phyloP scores from a whole-genome alignment of 2,888 invertebrate genomes.

The Diarsia dahlii region DNA sequence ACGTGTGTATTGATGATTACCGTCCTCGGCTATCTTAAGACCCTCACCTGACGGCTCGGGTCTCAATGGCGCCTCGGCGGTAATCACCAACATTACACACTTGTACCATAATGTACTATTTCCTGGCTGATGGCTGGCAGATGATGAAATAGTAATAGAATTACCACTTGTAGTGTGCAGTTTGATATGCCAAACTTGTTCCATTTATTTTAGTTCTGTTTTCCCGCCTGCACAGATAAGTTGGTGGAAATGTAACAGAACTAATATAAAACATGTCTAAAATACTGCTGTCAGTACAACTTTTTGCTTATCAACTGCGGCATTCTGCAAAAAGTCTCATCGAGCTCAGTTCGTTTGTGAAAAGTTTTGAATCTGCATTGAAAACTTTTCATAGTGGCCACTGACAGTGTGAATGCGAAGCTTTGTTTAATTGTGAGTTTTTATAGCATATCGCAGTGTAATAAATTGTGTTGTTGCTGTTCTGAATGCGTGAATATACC shows the following conservation, averaged over 20 bases:
- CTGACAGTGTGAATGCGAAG: not conserved
- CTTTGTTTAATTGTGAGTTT: not conserved
- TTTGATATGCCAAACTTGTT: not conserved
- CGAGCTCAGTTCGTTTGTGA: conserved; percentile 1
- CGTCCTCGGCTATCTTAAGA: too few relatives aligned
- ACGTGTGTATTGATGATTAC: too few relatives aligned
- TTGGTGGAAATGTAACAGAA: not conserved
- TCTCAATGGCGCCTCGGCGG: too few relatives aligned
- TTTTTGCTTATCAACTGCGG: conserved; percentile 17
- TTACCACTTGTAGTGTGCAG: too few relatives aligned
- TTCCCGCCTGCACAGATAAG: not conserved
- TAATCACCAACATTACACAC: too few relatives aligned
- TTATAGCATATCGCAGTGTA: not conserved
- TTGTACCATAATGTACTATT: too few relatives aligned
- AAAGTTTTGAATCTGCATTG: conserved; percentile 15
- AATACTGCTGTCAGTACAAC: conserved; percentile 10
- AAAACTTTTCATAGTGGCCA: not conserved
- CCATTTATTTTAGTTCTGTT: too few relatives aligned
- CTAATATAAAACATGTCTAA: not conserved
- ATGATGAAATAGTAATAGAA: too few relatives aligned
- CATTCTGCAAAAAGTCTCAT: conserved; percentile 11
- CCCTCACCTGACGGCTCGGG: too few relatives aligned
- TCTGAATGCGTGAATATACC: not conserved
- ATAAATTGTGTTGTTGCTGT: not conserved
- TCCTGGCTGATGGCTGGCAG: too few relatives aligned